phyloP scores from a whole-genome alignment of 1,140 invertebrate species.

The Aradophagus sp. region DNA sequence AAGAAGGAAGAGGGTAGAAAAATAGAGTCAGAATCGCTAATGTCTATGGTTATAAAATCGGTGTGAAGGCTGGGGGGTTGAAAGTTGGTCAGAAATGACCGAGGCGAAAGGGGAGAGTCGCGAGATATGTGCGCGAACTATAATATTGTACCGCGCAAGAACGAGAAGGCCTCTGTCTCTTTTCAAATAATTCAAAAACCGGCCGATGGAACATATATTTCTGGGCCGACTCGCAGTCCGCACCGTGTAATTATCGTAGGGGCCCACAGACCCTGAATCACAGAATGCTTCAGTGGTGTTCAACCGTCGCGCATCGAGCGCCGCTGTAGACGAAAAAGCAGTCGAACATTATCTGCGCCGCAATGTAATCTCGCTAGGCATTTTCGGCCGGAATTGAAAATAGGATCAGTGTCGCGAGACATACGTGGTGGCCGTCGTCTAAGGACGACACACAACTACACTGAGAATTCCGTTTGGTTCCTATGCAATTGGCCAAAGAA shows the following conservation, averaged over 20 bases:
- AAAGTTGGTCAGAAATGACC: conserved; percentile 34
- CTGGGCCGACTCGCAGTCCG: conserved; percentile 68
- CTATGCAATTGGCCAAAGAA: no score
- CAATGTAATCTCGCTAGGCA: conserved; percentile 27
- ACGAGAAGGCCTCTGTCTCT: conserved; percentile 70
- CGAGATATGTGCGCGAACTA: conserved; percentile 68
- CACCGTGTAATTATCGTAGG: conserved; percentile 75
- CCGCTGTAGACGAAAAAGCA: conserved; percentile 39
- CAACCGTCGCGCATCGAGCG: conserved; percentile 60
- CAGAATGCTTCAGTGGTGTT: conserved; percentile 71
- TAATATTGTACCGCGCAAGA: conserved; percentile 68
- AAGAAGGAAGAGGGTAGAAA: conserved; percentile 19
- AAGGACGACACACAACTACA: no score
- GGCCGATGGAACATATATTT: conserved; percentile 76
- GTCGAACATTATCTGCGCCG: conserved; percentile 30
- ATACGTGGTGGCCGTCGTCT: no score
- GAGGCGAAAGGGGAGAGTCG: conserved; percentile 54
- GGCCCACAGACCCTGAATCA: conserved; percentile 68
- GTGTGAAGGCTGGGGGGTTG: conserved; percentile 38
- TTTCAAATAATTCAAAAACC: conserved; percentile 76
- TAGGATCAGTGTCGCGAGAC: conserved; percentile 14
- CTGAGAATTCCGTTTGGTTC: no score
- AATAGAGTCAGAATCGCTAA: conserved; percentile 33
- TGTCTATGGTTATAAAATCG: conserved; percentile 36
- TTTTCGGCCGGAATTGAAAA: conserved; percentile 33